Conservation (phyloP, 1,140 invertebrate genomes). For the Druon quercuslanigerum region DNA sequence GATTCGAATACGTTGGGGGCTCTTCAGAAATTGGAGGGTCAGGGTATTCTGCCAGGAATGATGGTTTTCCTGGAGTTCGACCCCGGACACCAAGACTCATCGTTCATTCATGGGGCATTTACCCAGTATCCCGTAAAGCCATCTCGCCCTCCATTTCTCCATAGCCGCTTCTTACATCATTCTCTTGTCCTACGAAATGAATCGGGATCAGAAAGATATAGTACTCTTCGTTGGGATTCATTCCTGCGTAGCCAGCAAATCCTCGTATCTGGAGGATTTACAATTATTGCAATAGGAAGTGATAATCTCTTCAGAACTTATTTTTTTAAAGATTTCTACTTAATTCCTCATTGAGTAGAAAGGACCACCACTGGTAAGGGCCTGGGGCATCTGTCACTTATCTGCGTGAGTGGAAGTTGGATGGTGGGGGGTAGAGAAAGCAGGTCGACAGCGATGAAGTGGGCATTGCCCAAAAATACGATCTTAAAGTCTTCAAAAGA, state of each 20-base stretch:
- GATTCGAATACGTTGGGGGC: conserved; percentile 61
- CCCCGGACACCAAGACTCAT: conserved; percentile 64
- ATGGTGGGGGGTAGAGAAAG: too few species aligned
- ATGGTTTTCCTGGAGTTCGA: conserved; percentile 53
- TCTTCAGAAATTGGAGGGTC: not conserved
- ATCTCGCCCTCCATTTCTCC: conserved; percentile 42
- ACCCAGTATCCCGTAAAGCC: conserved; percentile 72
- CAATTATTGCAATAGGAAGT: conserved; percentile 28
- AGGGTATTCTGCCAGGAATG: conserved; percentile 9
- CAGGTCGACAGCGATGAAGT: too few species aligned
- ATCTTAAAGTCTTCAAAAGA: not conserved
- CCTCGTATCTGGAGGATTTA: not conserved
- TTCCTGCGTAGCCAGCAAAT: conserved; percentile 51
- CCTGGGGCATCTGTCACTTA: too few species aligned
- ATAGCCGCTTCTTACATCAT: conserved; percentile 61
- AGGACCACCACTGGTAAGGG: too few species aligned
- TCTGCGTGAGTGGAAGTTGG: too few species aligned
- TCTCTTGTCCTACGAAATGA: conserved; percentile 67
- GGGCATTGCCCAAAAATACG: too few species aligned
- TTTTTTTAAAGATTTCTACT: too few species aligned
- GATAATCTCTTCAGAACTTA: not conserved
- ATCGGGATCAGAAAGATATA: conserved; percentile 69
- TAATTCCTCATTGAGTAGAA: too few species aligned
- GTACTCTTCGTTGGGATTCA: conserved; percentile 65
- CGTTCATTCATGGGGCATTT: conserved; percentile 76